Evolutionary conservation across 2,113 vertebrate species (phyloP).

Genomic region (Gopherus evgoodei): DNA sequence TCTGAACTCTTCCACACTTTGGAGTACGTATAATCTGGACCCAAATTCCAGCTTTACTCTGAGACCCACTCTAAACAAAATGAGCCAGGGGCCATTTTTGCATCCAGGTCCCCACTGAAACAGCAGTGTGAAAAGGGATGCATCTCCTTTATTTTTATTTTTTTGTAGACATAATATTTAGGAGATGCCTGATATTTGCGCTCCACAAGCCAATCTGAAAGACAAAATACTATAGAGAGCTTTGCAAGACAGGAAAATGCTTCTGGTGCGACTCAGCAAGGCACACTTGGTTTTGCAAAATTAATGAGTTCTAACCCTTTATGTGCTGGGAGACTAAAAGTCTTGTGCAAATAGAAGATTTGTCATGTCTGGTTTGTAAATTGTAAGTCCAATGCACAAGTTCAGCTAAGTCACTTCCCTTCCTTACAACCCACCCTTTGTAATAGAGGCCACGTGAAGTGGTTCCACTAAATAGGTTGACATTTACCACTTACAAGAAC

Average conservation of each 20-base stretch:
- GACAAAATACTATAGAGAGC: not conserved
- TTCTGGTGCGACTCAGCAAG: not conserved
- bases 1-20: not conserved
- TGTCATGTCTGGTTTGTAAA: not conserved
- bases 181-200: not conserved
- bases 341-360: not conserved
- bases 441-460: not conserved
- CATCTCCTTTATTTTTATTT: not conserved
- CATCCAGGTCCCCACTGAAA: not conserved
- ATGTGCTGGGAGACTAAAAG: not conserved
- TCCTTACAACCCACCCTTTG: not conserved
- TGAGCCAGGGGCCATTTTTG: not conserved
- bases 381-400: not conserved
- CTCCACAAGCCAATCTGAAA: not conserved
- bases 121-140: not conserved
- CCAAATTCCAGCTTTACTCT: not conserved
- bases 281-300: not conserved
- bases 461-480: not conserved
- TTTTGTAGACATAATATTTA: not conserved
- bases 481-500: not conserved
- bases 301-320: not conserved
- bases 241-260: not conserved
- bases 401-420: not conserved
- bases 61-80: not conserved
- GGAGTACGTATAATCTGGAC: not conserved